phyloP scores from a whole-genome alignment of 1,140 invertebrate genomes.

The Plectrocnemia conspersa region DNA sequence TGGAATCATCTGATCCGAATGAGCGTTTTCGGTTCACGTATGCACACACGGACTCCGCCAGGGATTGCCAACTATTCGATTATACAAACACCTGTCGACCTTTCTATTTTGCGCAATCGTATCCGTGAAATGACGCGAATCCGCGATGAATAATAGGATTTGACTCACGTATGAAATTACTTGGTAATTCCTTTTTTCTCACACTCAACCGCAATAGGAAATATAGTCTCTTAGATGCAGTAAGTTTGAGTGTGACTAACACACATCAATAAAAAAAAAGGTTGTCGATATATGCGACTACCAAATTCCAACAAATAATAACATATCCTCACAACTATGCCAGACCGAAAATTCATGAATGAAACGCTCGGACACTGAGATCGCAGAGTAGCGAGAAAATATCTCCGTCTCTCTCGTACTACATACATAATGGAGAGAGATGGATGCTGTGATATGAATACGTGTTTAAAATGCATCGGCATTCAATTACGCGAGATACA shows the following conservation, averaged over 20 bases:
- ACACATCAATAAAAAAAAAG: too few relatives aligned
- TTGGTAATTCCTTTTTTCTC: neutral
- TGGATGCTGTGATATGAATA: too few relatives aligned
- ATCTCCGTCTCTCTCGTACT: neutral
- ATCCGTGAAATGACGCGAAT: neutral
- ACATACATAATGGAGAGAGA: neutral
- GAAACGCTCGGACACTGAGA: conserved; percentile 22
- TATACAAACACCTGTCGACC: neutral
- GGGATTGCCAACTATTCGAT: neutral
- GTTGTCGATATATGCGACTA: conserved; percentile 10
- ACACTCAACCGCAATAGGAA: neutral
- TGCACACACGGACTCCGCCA: too few relatives aligned
- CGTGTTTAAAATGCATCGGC: too few relatives aligned
- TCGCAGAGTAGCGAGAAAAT: conserved; percentile 6
- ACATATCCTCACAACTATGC: conserved; percentile 14
- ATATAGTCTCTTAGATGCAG: too few relatives aligned
- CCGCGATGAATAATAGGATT: neutral
- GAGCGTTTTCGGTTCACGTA: too few relatives aligned
- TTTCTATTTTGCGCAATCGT: neutral
- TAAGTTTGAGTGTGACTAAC: too few relatives aligned
- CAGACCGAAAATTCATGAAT: conserved; percentile 31
- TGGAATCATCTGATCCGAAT: too few relatives aligned
- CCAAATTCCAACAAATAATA: conserved; percentile 27
- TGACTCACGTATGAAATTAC: neutral
- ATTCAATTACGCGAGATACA: too few relatives aligned